Percentiles rank a stretch among this genome's conserved stretches.
phyloP scores from a whole-genome alignment of 2,888 invertebrate species.

The Camptogramma bilineatum region DNA sequence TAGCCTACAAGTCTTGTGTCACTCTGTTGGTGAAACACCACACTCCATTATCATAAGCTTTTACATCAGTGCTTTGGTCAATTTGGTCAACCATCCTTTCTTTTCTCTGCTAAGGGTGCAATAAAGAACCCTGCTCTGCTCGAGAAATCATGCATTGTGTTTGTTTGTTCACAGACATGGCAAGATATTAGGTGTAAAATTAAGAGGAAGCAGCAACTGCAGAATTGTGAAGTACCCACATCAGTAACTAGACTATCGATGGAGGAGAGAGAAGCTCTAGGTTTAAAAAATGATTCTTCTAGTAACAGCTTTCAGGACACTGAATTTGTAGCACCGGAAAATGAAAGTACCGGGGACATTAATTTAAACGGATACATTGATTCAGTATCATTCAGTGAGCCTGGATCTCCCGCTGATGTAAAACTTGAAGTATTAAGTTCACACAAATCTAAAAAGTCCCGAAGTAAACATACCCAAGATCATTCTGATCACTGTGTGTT shows the following conservation, averaged over 20 bases:
- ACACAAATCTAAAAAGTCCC: conserved; percentile 36
- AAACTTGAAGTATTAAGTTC: conserved; percentile 52
- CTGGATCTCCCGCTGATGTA: conserved; percentile 62
- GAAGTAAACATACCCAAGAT: conserved; percentile 45
- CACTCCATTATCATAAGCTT: no score
- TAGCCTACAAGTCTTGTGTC: no score
- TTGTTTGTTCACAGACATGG: conserved; percentile 69
- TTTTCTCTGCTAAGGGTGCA: no score
- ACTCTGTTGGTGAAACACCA: no score
- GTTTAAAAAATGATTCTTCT: conserved; percentile 60
- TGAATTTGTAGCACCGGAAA: conserved; percentile 62
- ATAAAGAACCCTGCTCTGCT: no score
- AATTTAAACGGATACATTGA: conserved; percentile 49
- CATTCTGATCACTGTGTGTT: conserved; percentile 64
- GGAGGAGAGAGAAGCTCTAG: conserved; percentile 67
- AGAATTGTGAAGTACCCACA: conserved; percentile 58
- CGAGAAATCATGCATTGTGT: neutral
- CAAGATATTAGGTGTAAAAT: conserved; percentile 73
- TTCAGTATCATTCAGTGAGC: conserved; percentile 60
- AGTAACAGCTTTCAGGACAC: conserved; percentile 57
- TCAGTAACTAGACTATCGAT: conserved; percentile 58
- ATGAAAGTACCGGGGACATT: conserved; percentile 52
- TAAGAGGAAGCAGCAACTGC: conserved; percentile 63
- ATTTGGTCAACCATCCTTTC: no score
- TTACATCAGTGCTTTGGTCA: no score